phyloP scores from a whole-genome alignment of 2,113 vertebrate genomes.

The Arizona elegans region DNA sequence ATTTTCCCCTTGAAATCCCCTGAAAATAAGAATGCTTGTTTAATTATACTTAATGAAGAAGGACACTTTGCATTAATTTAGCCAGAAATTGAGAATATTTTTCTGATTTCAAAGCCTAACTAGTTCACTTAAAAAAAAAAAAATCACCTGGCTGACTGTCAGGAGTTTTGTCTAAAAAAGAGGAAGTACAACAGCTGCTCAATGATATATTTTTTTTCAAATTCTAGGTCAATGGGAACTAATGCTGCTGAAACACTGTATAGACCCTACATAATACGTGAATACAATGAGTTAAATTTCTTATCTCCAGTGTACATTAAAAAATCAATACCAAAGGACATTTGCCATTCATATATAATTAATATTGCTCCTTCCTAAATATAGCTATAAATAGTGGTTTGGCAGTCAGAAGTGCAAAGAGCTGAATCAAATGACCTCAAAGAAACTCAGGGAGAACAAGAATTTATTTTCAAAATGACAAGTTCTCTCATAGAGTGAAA shows the following conservation, averaged over 20 bases:
- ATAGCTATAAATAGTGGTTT: not conserved
- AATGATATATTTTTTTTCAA: not conserved
- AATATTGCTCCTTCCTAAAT: not conserved
- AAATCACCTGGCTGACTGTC: not conserved
- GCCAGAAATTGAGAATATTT: not conserved
- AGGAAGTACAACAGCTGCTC: not conserved
- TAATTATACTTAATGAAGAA: not conserved
- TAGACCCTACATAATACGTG: not conserved
- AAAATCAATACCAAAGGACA: not conserved
- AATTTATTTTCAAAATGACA: not conserved
- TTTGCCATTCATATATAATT: not conserved
- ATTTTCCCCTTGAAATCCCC: not conserved
- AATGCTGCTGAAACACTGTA: not conserved
- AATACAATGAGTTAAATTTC: not conserved
- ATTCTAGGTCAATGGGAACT: not conserved
- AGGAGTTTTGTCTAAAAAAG: not conserved
- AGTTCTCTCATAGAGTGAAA: not conserved
- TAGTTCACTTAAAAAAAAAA: not conserved
- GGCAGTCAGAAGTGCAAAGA: not conserved
- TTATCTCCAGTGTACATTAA: not conserved
- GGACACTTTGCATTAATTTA: not conserved
- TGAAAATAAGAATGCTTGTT: not conserved
- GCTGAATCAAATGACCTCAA: not conserved
- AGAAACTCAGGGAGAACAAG: not conserved
- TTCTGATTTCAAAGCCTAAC: not conserved